Percentiles rank a stretch among this genome's conserved stretches.
Evolutionary conservation across 1,140 invertebrate species (phyloP).

Genomic region (Acromyrmex heyeri): DNA sequence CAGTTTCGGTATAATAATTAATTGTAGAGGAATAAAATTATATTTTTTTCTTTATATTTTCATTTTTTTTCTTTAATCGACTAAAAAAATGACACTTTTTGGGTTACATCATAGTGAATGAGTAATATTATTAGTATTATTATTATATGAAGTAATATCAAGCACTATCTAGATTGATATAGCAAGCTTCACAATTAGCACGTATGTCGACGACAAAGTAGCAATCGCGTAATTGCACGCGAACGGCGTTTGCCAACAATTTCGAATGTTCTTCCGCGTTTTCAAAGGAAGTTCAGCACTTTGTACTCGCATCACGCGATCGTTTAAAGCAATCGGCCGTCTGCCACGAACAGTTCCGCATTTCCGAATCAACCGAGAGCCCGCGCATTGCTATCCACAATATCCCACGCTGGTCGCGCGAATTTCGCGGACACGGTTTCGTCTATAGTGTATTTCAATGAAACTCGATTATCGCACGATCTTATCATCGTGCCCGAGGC

Average conservation of each 20-base stretch:
- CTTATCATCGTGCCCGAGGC: slow-evolving; percentile 55
- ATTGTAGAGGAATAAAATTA: too few relatives aligned
- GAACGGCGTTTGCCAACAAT: slow-evolving; percentile 16
- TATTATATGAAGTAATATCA: not conserved
- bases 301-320: slow-evolving; percentile 38
- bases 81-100: too few relatives aligned
- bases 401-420: slow-evolving; percentile 49
- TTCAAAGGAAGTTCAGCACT: slow-evolving; percentile 26
- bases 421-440: slow-evolving; percentile 66
- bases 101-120: too few relatives aligned
- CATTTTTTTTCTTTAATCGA: too few relatives aligned
- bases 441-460: slow-evolving; percentile 74
- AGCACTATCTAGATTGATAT: not conserved
- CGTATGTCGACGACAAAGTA: slow-evolving; percentile 27
- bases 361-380: not conserved
- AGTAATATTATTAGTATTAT: too few relatives aligned
- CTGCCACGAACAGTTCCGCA: slow-evolving; percentile 41
- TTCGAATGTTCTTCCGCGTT: slow-evolving; percentile 32
- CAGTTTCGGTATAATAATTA: too few relatives aligned
- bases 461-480: slow-evolving; percentile 77
- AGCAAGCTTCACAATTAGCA: not conserved
- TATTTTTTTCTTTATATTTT: too few relatives aligned
- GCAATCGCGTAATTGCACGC: slow-evolving; percentile 22
- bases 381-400: not conserved
- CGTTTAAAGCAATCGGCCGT: slow-evolving; percentile 45